These are phyloP conservation scores for Samia ricini DNA, from an alignment of 1,140 invertebrate genomes.

Conservation along the genomic window DNA sequence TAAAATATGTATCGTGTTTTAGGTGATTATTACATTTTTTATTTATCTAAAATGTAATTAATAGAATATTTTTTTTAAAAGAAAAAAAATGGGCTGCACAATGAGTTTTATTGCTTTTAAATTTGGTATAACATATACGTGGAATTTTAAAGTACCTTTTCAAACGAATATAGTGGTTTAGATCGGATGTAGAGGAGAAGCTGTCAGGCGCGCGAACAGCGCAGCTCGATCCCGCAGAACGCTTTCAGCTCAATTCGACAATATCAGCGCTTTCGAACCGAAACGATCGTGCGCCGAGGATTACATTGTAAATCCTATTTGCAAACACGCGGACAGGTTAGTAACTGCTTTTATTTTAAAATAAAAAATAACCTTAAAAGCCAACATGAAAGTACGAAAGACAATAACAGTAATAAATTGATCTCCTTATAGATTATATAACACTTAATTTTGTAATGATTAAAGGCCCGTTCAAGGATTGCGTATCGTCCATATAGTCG, in stretches of 20 bases:
- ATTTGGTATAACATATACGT: no score
- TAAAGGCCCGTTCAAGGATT: no score
- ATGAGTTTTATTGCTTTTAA: no score
- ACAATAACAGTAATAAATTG: neutral
- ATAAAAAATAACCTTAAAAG: neutral
- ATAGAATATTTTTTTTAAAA: no score
- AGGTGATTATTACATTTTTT: no score
- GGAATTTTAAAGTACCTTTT: neutral
- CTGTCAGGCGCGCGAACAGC: neutral
- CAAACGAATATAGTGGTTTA: neutral
- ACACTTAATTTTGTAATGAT: no score
- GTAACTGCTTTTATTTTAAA: neutral
- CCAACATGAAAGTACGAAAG: neutral
- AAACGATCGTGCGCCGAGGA: neutral
- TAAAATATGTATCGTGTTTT: no score
- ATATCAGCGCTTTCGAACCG: neutral
- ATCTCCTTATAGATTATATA: no score
- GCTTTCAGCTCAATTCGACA: slow-evolving; percentile 1
- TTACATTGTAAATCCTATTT: slow-evolving; percentile 4
- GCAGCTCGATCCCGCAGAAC: slow-evolving; percentile 1
- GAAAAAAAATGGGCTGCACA: no score
- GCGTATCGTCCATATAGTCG: no score
- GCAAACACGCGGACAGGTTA: slow-evolving; percentile 7
- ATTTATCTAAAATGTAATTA: no score
- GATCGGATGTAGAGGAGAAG: neutral